Base-by-base conservation (phyloP, 2,888 invertebrate genomes). In the Napeogenes sylphis region DNA sequence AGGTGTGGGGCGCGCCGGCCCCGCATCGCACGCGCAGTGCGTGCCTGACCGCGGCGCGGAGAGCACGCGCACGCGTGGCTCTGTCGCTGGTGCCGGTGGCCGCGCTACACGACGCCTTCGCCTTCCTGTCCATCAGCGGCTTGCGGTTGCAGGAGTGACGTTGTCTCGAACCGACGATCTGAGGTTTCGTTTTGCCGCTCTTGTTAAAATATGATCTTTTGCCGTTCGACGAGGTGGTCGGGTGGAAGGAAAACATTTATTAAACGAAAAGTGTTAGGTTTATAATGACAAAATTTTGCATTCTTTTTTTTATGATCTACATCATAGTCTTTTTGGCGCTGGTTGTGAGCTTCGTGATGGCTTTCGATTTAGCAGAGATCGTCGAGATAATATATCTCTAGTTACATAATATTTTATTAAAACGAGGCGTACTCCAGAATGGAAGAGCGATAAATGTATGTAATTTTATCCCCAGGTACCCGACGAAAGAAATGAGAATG, bases 61-160 rank as follows among this genome's bases (percentile, higher is more conserved):
- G 85, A 73, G 81, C 65, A 77, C 82, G 74, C 56, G 85, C 90
- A 65, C 84, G 87, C 58, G 91, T 95, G 70, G 94, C 94, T 63
- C 93, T 94, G 72, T 95, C 95, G 13, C 92, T 95, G 66, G 92
- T 96, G 85, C 97, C 97, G 59, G 96, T 96, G 70, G 92, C 93
- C 70, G 94, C 94, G 81, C 92, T 97, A 76, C 95, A 96, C 87
- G 95, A 94, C 88, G 94, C 94, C 71, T 94, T 94, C 90, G 95
- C 95, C 75, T 95, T 95, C 90, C 92, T 97, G 72, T 96, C 96
- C 68, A 93, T 97, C 82, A 95, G 94, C 85, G 96, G 96, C 30
- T 92, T 96, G 71, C 91, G 96, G 73, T 94, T 95, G 82, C 94
- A 87, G 80, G 90, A 90, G 81, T 90, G 83, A 88, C 21, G 5